Conservation (phyloP, 2,113 vertebrate species). For the Salvelinus fontinalis region DNA sequence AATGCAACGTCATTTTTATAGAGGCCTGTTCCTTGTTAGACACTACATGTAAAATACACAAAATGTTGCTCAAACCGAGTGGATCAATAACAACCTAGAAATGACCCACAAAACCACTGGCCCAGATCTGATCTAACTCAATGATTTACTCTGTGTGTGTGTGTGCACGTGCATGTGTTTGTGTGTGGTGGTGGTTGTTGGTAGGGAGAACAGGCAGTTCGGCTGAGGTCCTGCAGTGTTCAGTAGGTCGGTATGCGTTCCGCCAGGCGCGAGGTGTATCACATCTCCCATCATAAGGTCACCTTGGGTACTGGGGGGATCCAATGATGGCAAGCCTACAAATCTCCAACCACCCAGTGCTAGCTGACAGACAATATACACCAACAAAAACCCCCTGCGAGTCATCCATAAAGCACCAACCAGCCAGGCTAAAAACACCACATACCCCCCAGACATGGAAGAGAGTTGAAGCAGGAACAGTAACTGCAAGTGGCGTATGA, state of each 20-base stretch:
- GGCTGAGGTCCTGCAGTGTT: background rate
- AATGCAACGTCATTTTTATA: background rate
- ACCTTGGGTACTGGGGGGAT: background rate
- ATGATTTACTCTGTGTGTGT: background rate
- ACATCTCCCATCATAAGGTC: constrained; percentile 6
- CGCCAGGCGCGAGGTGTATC: background rate
- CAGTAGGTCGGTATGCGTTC: background rate
- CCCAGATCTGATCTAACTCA: background rate
- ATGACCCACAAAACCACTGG: background rate
- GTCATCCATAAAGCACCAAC: background rate
- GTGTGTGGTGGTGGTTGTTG: background rate
- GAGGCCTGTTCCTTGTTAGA: background rate
- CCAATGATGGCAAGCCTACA: background rate
- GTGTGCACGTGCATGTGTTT: too few relatives aligned
- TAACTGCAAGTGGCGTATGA: background rate
- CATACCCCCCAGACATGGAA: background rate
- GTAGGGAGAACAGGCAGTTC: background rate
- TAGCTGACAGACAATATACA: background rate
- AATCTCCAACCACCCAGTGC: background rate
- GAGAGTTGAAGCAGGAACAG: background rate
- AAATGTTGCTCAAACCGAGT: background rate
- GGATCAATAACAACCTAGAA: background rate
- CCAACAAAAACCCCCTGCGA: background rate
- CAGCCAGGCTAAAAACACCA: background rate
- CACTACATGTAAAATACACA: background rate